phyloP scores from a whole-genome alignment of 2,113 vertebrate species.

The Piliocolobus tephrosceles region DNA sequence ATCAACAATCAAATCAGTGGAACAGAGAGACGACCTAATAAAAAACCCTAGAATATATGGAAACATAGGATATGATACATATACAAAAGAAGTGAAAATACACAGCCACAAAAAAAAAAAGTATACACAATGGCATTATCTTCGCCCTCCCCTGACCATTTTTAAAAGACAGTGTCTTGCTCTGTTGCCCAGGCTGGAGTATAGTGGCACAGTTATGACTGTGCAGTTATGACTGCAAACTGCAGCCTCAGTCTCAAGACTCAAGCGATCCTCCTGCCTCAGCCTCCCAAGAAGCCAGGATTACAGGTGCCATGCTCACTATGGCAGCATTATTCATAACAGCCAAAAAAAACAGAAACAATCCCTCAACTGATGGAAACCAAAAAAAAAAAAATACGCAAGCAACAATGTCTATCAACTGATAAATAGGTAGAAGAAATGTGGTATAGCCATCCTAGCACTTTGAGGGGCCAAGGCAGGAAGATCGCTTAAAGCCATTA shows the following conservation, averaged over 20 bases:
- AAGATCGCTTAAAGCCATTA: too few species aligned
- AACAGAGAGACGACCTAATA: neutral
- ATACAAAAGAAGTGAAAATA: constrained; percentile 26
- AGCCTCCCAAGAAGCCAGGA: too few species aligned
- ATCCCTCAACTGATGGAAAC: neutral
- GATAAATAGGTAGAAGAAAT: constrained; percentile 4
- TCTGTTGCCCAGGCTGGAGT: too few species aligned
- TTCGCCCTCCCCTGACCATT: too few species aligned
- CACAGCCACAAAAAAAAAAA: neutral
- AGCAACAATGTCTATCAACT: neutral
- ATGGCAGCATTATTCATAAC: neutral
- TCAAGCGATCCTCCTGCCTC: too few species aligned
- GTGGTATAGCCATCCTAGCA: too few species aligned
- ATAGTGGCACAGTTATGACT: too few species aligned
- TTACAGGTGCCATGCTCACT: too few species aligned
- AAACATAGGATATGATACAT: constrained; percentile 1
- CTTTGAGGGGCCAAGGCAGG: too few species aligned
- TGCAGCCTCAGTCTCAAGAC: too few species aligned
- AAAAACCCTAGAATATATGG: neutral
- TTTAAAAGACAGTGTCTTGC: too few species aligned
- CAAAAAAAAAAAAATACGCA: neutral
- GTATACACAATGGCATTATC: neutral
- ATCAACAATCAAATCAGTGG: neutral
- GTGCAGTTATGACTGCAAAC: too few species aligned
- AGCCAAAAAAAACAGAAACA: neutral